Conservation (phyloP, 2,797 vertebrate genomes). For the Chrosomus eos region DNA sequence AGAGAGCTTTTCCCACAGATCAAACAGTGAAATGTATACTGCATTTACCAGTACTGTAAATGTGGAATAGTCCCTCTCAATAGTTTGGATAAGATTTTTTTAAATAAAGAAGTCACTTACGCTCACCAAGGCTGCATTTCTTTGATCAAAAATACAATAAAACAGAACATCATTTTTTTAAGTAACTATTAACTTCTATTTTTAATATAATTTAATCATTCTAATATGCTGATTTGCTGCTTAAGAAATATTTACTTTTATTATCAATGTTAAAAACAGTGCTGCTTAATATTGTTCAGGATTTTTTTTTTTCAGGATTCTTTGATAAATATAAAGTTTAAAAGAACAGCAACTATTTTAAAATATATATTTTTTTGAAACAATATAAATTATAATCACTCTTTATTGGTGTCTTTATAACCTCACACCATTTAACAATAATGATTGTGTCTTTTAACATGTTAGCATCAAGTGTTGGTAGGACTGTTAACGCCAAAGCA, state of each 20-base stretch:
- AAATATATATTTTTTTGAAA: not conserved
- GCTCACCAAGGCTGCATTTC: not conserved
- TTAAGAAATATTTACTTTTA: too few relatives aligned
- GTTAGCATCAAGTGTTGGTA: conserved; percentile 14
- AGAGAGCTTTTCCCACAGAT: conserved; percentile 38
- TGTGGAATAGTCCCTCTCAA: conserved; percentile 12
- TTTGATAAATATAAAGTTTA: too few relatives aligned
- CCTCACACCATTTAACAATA: not conserved
- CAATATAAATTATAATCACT: not conserved
- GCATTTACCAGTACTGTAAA: conserved; percentile 1
- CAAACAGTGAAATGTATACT: not conserved
- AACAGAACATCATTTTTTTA: too few relatives aligned
- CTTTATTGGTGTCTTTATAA: not conserved
- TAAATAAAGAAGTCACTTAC: not conserved
- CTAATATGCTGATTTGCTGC: not conserved
- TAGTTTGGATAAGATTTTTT: not conserved
- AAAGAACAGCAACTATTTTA: not conserved
- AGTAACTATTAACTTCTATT: too few relatives aligned
- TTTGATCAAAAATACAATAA: conserved; percentile 8
- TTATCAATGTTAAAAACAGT: too few relatives aligned
- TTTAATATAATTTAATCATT: not conserved
- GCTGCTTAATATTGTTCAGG: too few relatives aligned
- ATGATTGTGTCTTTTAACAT: not conserved
- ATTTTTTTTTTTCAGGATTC: too few relatives aligned
- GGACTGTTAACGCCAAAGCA: conserved; percentile 12